A percentile compares a stretch with the other conserved stretches of the same genome.
Conservation (phyloP, 2,888 invertebrate species). For the Meteorus cinctellus region DNA sequence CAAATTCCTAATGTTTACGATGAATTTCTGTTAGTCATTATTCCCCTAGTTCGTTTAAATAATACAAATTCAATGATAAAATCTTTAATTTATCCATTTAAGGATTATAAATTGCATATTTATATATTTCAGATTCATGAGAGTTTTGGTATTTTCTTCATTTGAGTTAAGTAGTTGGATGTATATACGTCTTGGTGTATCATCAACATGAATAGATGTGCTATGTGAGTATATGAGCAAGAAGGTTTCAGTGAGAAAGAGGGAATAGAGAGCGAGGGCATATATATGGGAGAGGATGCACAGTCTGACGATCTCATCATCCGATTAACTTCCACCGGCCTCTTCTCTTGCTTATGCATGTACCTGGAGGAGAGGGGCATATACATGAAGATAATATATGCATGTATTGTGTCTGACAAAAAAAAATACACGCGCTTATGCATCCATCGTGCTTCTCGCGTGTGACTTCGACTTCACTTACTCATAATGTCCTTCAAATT, state of each 20-base stretch:
- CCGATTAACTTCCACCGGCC: slow-evolving; percentile 64
- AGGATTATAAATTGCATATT: no score
- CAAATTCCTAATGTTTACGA: no score
- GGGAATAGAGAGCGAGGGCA: slow-evolving; percentile 38
- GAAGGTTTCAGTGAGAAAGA: slow-evolving; percentile 39
- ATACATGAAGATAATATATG: slow-evolving; percentile 4
- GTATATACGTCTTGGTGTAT: neutral
- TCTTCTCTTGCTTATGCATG: slow-evolving; percentile 18
- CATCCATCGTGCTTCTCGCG: slow-evolving; percentile 35
- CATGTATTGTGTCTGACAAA: slow-evolving; percentile 18
- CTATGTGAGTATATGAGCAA: slow-evolving; percentile 7
- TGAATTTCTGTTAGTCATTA: no score
- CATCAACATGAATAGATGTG: neutral
- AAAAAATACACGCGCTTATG: neutral
- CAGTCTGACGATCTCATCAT: slow-evolving; percentile 68
- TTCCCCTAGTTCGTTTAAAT: no score
- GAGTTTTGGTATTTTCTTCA: neutral
- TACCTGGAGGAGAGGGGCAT: neutral
- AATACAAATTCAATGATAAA: no score
- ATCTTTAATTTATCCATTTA: no score
- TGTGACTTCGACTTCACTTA: slow-evolving; percentile 6
- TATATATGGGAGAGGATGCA: slow-evolving; percentile 58
- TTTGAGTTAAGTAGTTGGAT: neutral
- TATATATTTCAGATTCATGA: no score
- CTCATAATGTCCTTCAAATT: slow-evolving; percentile 38